Base-by-base conservation (phyloP, 2,888 invertebrate genomes). In the Cerastis rubricosa region DNA sequence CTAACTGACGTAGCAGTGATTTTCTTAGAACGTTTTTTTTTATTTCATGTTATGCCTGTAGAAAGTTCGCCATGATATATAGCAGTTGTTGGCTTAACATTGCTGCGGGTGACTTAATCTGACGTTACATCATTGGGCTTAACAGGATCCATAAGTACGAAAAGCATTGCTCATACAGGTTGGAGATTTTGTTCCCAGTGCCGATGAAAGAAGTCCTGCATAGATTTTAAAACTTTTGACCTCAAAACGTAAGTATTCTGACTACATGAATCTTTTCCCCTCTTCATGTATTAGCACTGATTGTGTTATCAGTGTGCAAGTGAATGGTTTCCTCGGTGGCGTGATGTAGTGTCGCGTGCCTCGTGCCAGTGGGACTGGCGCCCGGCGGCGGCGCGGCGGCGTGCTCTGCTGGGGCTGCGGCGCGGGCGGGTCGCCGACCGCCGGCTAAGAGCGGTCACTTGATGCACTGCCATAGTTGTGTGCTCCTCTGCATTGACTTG, bases 261-360 rank as follows among this genome's bases (percentile, higher is more conserved):
- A 6, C 43, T 64, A 4, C 57, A 49, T 49, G 43, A 35, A 74
- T 74, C 40, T 66, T 47, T 67, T 66, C 14, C 29, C 19, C 14
- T 49, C 35, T 68, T 64, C 14, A 51, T 76, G 49, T 49, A 64
- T 40, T 43, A 49, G 35, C 29, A n/a, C 59, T 70, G 84, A 68
- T 63, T 67, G 67, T 70, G 29, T 74, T 80, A 81, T 85, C 85
- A n/a, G 68, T 51, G 59, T 25, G n/a, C 78, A 49, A 64, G 80
- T 57, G 72, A 72, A 69, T 80, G 80, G 64, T 68, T 81, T 65
- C 80, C 66, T 64, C 40, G 47, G 7, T 57, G 12, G 63, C 63
- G 57, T 47, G 71, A 64, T 57, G 67, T 45, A 71, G 25, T 74
- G 68, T 74, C 72, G 79, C 69, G 74, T 80, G 80, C 40, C 40